phyloP scores from a whole-genome alignment of 2,888 invertebrate species.

The Drosophila algonquin region DNA sequence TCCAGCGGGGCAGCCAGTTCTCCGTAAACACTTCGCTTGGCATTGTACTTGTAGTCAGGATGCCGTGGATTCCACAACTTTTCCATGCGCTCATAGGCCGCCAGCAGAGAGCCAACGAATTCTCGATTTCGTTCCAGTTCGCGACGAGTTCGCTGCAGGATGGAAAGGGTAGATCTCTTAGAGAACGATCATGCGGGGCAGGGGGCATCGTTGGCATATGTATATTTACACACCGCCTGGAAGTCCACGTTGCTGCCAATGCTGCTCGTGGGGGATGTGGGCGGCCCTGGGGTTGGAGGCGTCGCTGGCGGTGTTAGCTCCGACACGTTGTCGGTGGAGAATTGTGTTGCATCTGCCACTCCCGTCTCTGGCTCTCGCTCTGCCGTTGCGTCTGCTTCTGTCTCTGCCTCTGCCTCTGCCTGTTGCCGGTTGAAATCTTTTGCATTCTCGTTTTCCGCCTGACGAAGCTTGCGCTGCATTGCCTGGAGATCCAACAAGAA shows the following conservation, averaged over 20 bases:
- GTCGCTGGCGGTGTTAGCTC: constrained; percentile 72
- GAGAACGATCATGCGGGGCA: neutral
- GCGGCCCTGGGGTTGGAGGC: constrained; percentile 63
- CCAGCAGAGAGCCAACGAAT: constrained; percentile 66
- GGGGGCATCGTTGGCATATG: neutral
- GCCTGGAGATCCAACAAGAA: constrained; percentile 53
- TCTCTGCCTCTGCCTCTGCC: constrained; percentile 17
- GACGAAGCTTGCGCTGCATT: constrained; percentile 65
- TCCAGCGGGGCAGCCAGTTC: constrained; percentile 69
- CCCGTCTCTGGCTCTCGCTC: constrained; percentile 16
- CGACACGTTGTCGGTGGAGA: constrained; percentile 47
- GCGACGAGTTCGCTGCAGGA: constrained; percentile 59
- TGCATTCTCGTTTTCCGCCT: constrained; percentile 50
- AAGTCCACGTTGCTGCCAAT: constrained; percentile 59
- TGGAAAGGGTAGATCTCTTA: neutral
- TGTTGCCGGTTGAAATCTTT: constrained; percentile 14
- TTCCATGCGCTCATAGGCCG: constrained; percentile 71
- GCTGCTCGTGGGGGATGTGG: constrained; percentile 67
- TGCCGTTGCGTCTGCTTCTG: constrained; percentile 21
- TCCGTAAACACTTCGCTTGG: constrained; percentile 68
- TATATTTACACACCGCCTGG: constrained; percentile 57
- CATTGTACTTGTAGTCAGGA: constrained; percentile 78
- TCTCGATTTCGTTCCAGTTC: constrained; percentile 73
- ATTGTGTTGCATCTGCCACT: constrained; percentile 22
- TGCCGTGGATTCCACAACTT: constrained; percentile 80